Evolutionary conservation across 2,888 invertebrate genomes (phyloP), one percentile per base, ranked within the genome.

Genomic region (Scrobipalpa costella): DNA sequence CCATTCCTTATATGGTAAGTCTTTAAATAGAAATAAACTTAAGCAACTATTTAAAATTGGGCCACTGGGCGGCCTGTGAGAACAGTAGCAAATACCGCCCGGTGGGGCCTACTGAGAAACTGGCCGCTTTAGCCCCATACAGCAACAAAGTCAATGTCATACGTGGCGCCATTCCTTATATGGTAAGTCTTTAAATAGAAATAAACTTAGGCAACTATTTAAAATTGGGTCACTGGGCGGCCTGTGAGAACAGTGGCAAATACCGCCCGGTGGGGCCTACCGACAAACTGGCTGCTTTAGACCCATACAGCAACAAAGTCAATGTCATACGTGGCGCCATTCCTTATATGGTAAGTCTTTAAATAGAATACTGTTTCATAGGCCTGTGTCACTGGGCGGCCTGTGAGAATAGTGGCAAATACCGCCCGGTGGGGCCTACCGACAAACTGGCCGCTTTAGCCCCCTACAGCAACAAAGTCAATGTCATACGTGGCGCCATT

Each of bases 61-160:
- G n/a, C n/a, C 27, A 27, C 27, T 27, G 27, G 27, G 86, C 92
- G 66, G 92, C 94, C 2, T 83, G 89, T 50, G 87, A 91, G 62
- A 88, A 89, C 69, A 86, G 86, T 64, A 86, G 86, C 77, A 90
- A 80, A 64, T 89, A 84, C 69, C 81, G 79, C 0, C 76, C 79
- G 0, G 89, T 92, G 49, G 92, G 93, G 0, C 92, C 92, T 27
- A 80, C 79, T 0, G 94, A 94, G 77, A 85, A 92, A 57, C 75
- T 94, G 7, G 84, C 87, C 0, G 90, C 90, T 0, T 70, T 94
- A n/a, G 72, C 81, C 0, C 66, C 79, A 0, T 92, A 83, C 73
- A 84, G 86, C 74, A 94, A 95, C 79, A 86, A 83, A 67, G 77
- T 95, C 63, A 94, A 95, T 77, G 73, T 95, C 13, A 93, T 94